These are phyloP conservation scores for Nasonia oneida DNA, from an alignment of 2,888 invertebrate species.

Conservation along the genomic window DNA sequence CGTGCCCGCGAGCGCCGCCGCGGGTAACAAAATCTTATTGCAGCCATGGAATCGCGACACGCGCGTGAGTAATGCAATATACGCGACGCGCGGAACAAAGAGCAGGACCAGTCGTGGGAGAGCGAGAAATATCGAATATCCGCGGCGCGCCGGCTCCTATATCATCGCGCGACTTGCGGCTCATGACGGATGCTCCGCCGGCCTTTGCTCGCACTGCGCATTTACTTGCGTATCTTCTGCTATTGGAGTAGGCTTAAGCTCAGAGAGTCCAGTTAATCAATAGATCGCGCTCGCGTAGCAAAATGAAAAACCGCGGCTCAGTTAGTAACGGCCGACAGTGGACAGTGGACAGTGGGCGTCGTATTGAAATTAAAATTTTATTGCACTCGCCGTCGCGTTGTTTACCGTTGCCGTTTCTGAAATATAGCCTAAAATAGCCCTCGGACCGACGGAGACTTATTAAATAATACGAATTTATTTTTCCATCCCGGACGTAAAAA, in stretches of 20 bases:
- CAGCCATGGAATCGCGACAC: background rate
- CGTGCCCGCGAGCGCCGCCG: too few relatives aligned
- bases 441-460: background rate
- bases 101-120: conserved; percentile 57
- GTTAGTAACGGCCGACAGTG: background rate
- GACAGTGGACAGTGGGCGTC: too few relatives aligned
- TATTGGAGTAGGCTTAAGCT: background rate
- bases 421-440: background rate
- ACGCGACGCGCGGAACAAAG: conserved; percentile 67
- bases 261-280: background rate
- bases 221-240: too few relatives aligned
- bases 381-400: background rate
- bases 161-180: conserved; percentile 62
- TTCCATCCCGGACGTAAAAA: conserved; percentile 21
- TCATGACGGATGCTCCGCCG: background rate
- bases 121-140: conserved; percentile 74
- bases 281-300: background rate
- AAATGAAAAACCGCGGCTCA: background rate
- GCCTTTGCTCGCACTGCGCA: too few relatives aligned
- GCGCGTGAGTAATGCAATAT: conserved; percentile 70
- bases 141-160: conserved; percentile 67
- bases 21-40: conserved; percentile 29
- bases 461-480: conserved; percentile 36
- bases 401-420: background rate
- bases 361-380: background rate